Base-by-base conservation (phyloP, 2,113 vertebrate species). In the Phainopepla nitens region DNA sequence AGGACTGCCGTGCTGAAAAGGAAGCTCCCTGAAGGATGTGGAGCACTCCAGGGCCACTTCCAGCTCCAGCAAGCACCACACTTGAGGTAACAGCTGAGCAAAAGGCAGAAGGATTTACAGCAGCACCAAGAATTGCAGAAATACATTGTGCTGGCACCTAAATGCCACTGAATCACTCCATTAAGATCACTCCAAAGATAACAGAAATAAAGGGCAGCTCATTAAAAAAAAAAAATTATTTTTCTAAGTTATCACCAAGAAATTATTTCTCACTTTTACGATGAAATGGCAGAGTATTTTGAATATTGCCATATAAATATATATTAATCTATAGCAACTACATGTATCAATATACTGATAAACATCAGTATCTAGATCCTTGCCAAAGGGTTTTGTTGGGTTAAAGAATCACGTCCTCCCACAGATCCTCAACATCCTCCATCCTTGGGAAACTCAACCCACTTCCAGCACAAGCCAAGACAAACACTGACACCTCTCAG, bases 121-220 rank as follows among this genome's bases (percentile, higher is more conserved):
- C 50, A 88, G 45, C 53, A 28, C 3, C 27, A 60, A 29, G 27
- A 23, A 25, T 19, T 11, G 23, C 45, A 51, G 11, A 81, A 56
- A 70, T 16, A 19, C 13, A 44, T 1, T 23, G 22, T 18, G 35
- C 42, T 16, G 35, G 41, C 27, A 75, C 22, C 29, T 36, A 27
- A 53, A 36, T 1, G 7, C 18, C 47, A 51, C 13, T 0, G 0
- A 58, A 23, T 15, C 0, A 0, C 31, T 47, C 18, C 8, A 5
- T 14, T 36, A 33, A 15, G 39, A 85, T 47, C 20, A n/a, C 24
- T 64, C 20, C 1, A 2, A 56, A 72, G 17, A 10, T 11, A 54
- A 56, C 0, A 1, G 41, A 76, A 68, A 65, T 16, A 71, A 87
- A 33, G 1, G 6, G 5, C 22, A 84, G 25, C 9, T 90, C n/a